Evolutionary conservation across 2,797 vertebrate species (phyloP), one percentile per base, ranked within the genome.

Genomic region (Rhyacichthys aspro): DNA sequence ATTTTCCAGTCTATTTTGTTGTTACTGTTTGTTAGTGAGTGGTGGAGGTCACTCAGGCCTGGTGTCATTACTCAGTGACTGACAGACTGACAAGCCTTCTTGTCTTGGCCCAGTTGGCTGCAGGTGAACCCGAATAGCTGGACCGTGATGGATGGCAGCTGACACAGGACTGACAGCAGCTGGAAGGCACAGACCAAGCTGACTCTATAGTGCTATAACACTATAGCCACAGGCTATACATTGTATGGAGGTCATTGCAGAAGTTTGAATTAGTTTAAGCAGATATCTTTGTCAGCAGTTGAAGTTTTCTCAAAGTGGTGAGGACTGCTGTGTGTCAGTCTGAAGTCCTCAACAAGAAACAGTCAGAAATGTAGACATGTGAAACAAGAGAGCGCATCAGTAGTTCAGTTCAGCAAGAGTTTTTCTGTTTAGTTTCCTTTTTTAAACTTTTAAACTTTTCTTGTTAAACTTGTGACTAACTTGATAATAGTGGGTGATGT

Each of bases 101-200:
- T 91, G 91, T 91, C 91, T 92, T 91, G 92, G 88, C 84, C 77
- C 88, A 88, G 89, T 91, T 90, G 88, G 90, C 92, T 89, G 86
- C 65, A 84, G 92, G 90, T 92, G 91, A 93, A 93, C 91, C 88
- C 65, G 0, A 89, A 89, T 87, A 86, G 77, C 60, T 57, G 78
- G 82, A 76, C 84, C 67, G 66, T 96, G 94, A 96, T 93, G 90
- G 93, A 96, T 95, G 86, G 83, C 76, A 67, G 82, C 86, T 90
- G 70, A 87, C 90, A 92, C 88, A 84, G 88, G 91, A 89, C 91
- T 91, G 89, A 90, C 84, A 81, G 88, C 49, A 67, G 91, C 91
- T 88, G 89, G 89, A 33, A 74, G 74, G 88, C 88, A 78, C 63
- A 88, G 79, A 83, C 67, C 37, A 0, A 8, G 55, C 63, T 43